Conservation (phyloP, 2,797 vertebrate genomes). For the Pithecia hirsuta region DNA sequence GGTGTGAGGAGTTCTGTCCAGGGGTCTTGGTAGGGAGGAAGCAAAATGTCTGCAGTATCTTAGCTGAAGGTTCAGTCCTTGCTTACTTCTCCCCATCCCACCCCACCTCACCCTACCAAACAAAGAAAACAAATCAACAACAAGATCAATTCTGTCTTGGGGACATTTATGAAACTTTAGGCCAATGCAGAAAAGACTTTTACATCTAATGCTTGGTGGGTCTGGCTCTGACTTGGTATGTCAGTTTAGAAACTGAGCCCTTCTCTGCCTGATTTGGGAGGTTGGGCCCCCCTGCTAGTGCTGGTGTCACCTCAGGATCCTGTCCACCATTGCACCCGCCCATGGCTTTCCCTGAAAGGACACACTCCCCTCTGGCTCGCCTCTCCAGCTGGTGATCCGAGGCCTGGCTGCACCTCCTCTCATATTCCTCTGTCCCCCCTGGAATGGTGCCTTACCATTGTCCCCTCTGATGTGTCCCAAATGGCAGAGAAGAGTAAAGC, state of each 20-base stretch:
- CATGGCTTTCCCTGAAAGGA: neutral
- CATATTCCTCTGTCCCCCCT: neutral
- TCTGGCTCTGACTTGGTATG: neutral
- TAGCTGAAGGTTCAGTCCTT: neutral
- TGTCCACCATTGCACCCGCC: neutral
- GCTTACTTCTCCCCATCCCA: neutral
- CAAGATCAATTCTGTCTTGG: neutral
- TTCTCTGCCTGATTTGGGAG: neutral
- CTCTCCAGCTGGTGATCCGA: neutral
- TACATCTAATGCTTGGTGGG: neutral
- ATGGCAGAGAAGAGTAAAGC: neutral
- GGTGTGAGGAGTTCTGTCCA: neutral
- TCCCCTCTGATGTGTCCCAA: neutral
- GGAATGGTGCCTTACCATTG: neutral
- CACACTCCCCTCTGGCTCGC: neutral
- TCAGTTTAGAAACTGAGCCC: neutral
- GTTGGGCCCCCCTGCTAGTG: neutral
- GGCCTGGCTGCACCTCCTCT: neutral
- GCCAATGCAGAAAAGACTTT: neutral
- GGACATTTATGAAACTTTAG: conserved; percentile 17
- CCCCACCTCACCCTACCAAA: neutral
- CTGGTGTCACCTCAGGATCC: neutral
- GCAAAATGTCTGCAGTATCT: neutral
- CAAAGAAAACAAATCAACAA: neutral
- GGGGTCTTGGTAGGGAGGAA: neutral